These are phyloP conservation scores for Amphipyra berbera DNA, from an alignment of 2,888 invertebrate species.

Conservation along the genomic window DNA sequence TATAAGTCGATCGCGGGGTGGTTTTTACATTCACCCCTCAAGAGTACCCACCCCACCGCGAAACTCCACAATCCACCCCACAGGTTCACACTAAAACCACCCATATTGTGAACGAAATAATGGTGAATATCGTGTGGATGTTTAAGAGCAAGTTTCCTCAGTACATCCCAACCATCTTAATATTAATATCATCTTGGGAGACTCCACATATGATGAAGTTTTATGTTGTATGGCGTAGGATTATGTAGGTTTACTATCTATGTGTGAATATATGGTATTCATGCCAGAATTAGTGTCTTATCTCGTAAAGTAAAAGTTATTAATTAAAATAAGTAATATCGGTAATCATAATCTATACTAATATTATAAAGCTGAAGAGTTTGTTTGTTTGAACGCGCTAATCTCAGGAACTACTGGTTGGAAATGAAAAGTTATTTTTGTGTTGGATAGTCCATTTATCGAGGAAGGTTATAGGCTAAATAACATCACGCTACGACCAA, in stretches of 20 bases:
- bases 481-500: too few species aligned
- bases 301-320: conserved; percentile 15
- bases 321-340: background rate
- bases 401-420: too few species aligned
- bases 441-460: too few species aligned
- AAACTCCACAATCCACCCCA: conserved; percentile 57
- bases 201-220: conserved; percentile 83
- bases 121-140: conserved; percentile 23
- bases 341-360: too few species aligned
- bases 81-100: conserved; percentile 51
- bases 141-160: conserved; percentile 59
- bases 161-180: conserved; percentile 77
- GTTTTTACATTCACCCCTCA: conserved; percentile 88
- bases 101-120: conserved; percentile 1
- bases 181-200: conserved; percentile 87
- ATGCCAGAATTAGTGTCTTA: conserved; percentile 49
- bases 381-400: too few species aligned
- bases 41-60: conserved; percentile 78
- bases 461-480: too few species aligned
- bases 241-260: conserved; percentile 67
- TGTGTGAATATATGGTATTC: conserved; percentile 33
- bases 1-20: conserved; percentile 90
- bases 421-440: too few species aligned
- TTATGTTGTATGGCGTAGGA: conserved; percentile 73
- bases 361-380: too few species aligned